phyloP scores from a whole-genome alignment of 1,140 invertebrate genomes.

The Protaetia brevitarsis region DNA sequence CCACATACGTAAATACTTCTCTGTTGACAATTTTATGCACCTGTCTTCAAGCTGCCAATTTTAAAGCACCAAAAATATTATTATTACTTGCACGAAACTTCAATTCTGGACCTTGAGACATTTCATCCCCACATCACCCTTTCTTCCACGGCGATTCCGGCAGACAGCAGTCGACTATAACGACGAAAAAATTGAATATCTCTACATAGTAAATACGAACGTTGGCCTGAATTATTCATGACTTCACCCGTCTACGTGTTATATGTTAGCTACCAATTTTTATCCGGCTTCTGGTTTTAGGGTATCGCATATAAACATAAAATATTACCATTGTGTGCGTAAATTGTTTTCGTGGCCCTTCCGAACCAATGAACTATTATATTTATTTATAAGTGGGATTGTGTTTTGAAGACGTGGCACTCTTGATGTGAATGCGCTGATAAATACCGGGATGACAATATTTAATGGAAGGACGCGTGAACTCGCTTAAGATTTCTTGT shows the following conservation, averaged over 20 bases:
- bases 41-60: neutral
- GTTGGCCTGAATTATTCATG: constrained; percentile 2
- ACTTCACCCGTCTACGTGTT: constrained; percentile 17
- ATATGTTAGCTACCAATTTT: constrained; percentile 18
- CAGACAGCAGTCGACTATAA: neutral
- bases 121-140: neutral
- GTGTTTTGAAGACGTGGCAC: neutral
- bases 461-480: neutral
- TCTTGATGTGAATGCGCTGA: neutral
- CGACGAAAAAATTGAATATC: constrained; percentile 15
- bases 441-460: neutral
- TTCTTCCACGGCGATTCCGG: neutral
- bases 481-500: neutral
- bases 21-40: too few relatives aligned
- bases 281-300: constrained; percentile 15
- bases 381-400: neutral
- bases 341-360: constrained; percentile 11
- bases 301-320: constrained; percentile 12
- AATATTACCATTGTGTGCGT: constrained; percentile 18
- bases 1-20: too few relatives aligned
- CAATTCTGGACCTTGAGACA: neutral
- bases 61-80: neutral
- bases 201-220: constrained; percentile 4
- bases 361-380: constrained; percentile 16
- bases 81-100: neutral